Base-by-base conservation (phyloP, 2,797 vertebrate species). In the Fringilla coelebs region DNA sequence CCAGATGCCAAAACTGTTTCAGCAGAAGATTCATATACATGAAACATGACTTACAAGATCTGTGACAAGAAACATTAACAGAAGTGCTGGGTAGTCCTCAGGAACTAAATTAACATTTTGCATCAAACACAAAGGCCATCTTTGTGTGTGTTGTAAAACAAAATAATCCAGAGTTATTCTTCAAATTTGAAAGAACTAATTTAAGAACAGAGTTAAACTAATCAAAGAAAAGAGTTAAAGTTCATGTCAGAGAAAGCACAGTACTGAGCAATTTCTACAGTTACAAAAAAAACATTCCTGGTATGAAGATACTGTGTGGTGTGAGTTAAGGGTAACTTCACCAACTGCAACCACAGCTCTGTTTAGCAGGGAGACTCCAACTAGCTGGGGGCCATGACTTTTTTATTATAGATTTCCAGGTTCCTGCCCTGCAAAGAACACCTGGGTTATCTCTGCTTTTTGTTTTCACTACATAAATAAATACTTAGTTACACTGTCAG, bases 401-500 rank as follows among this genome's bases (percentile, higher is more conserved):
- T 88, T 87, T 94, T 74, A 94, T 77, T 65, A 32, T 5, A 29
- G 51, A 62, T 52, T 85, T 67, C 78, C 71, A 93, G 81, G 81
- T 81, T 90, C 90, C 94, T 91, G 67, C 77, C 48, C 45, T 77
- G 9, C 45, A 76, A 46, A 77, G 79, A 87, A 72, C 54, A 88
- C 43, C 16, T 26, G 14, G 25, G 67, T 95, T 97, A 95, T 97
- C 96, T 97, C 84, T 84, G 67, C 81, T 96, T 93, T 96, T 91
- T 86, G 78, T 90, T 96, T 94, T 94, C 67, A 66, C 86, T 86
- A 80, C 46, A 1, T 85, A 88, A 90, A 94, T 93, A 97, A 98
- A 97, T 97, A 97, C 95, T 97, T 96, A 88, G 79, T 36, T 58
- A 49, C 74, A 46, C 89, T 93, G 91, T 87, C 91, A 91, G 88